phyloP scores from a whole-genome alignment of 1,140 invertebrate species.

The Achroia grisella region DNA sequence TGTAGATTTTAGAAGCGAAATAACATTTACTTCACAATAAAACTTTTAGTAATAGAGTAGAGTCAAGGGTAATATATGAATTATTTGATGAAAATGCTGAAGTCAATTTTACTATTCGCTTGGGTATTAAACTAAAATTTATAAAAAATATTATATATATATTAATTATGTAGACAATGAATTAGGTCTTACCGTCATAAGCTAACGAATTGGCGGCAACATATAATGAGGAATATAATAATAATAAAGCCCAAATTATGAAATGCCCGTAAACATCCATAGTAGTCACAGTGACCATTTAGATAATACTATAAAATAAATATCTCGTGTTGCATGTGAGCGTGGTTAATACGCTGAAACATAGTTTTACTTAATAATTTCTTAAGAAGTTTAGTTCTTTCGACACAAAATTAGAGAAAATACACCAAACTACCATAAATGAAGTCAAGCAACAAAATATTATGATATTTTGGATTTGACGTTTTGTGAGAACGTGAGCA shows the following conservation, averaged over 20 bases:
- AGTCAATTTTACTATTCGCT: too few species aligned
- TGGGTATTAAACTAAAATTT: too few species aligned
- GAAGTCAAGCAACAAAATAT: too few species aligned
- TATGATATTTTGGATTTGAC: too few species aligned
- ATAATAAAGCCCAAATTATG: background rate
- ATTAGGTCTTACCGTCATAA: constrained; percentile 34
- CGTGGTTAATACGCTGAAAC: background rate
- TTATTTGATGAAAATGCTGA: too few species aligned
- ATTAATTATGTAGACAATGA: background rate
- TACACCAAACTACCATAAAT: too few species aligned
- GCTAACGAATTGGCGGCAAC: constrained; percentile 17
- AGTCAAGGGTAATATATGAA: too few species aligned
- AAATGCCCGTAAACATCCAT: background rate
- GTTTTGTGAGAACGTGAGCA: too few species aligned
- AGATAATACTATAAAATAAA: constrained; percentile 1
- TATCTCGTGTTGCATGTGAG: background rate
- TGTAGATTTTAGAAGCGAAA: too few species aligned
- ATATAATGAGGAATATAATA: background rate
- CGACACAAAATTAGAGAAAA: too few species aligned
- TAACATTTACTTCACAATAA: background rate
- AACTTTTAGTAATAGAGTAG: background rate
- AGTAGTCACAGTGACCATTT: background rate
- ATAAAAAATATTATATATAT: too few species aligned
- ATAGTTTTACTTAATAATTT: background rate
- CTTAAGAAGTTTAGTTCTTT: background rate